Evolutionary conservation across 2,113 vertebrate genomes (phyloP), one percentile per base, ranked within the genome.

Genomic region (Xiphorhynchus elegans): DNA sequence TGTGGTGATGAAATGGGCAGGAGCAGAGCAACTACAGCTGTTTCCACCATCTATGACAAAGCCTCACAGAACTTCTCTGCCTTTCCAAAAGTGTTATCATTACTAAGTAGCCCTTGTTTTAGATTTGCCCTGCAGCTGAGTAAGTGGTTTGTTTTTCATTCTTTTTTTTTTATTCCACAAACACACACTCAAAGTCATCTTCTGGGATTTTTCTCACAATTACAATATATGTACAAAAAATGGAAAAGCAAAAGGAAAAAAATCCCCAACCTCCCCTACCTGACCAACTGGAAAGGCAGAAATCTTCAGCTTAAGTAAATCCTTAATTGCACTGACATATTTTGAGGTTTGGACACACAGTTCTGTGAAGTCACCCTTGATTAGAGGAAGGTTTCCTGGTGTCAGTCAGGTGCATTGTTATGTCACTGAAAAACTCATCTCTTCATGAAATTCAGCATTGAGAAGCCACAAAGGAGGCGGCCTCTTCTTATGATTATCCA

Each of bases 191-290:
- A 17, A 17, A 66, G 14, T 14, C 18, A 44, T 19, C n/a, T 35
- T 7, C 5, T 31, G 33, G 35, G 25, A 66, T 37, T 76, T 91
- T 69, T 90, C 91, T 80, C 60, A 66, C 8, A 53, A 47, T 55
- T 35, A 47, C 9, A 23, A 52, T 2, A 1, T 39, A 17, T 24
- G 9, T 7, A 10, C 4, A 47, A 67, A 78, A 80, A 47, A 53
- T 8, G 6, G 14, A 66, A 74, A 55, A 58, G 14, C 11, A 8
- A 73, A 15, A 58, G 0, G 0, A 17, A 63, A 24, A 44, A 18
- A 31, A 26, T 18, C 24, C 24, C 33, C 28, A 42, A 39, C 7
- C 2, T 10, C 26, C 21, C 14, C 5, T 28, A 40, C 11, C 21
- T 11, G 23, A 76, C 44, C 29, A 74, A 42, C 25, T 91, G 49